Evolutionary conservation across 2,797 vertebrate genomes (phyloP), one percentile per base, ranked within the genome.

Genomic region (Phataginus tricuspis): DNA sequence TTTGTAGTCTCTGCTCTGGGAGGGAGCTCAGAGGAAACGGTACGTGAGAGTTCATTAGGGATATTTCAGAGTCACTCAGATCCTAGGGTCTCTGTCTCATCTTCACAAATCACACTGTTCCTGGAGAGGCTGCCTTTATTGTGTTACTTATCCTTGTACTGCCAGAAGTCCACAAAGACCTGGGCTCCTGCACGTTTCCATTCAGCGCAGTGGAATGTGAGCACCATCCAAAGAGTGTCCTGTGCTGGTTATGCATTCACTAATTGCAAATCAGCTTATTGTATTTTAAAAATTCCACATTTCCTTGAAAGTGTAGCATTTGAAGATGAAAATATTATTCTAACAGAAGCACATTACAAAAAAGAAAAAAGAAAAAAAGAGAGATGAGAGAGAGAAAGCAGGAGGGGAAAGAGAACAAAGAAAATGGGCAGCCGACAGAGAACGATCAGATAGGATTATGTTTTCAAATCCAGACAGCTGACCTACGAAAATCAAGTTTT

Each of bases 181-280:
- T 0, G 3, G 51, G 84, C 93, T 93, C 86, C 94, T 94, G 89
- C 72, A 2, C 25, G 51, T 51, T 75, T 88, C 96, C 86, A 85
- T 96, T 96, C 96, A 91, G 78, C 90, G 68, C 61, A 12, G 66
- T n/a, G 82, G 86, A 66, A 85, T 85, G 66, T 31, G 63, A 78
- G 83, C 63, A 29, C 79, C 37, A 89, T 96, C 97, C 94, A 96
- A 96, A 96, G 92, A 34, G 0, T n/a, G 25, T 66, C 72, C 49
- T 34, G 49, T 15, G 21, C 68, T 51, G 13, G 57, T 72, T 72
- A 68, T 89, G 94, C 75, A 90, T 97, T 97, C 91, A 74, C 86
- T 23, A 66, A 92, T 91, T 97, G 96, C 96, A 97, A 94, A 98
- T 96, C 96, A 97, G 94, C 95, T 91, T 96, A 95, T 96, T 96